Percentiles rank a stretch among this genome's conserved stretches.
Conservation (phyloP, 2,888 invertebrate genomes). For the Apantesis nais region DNA sequence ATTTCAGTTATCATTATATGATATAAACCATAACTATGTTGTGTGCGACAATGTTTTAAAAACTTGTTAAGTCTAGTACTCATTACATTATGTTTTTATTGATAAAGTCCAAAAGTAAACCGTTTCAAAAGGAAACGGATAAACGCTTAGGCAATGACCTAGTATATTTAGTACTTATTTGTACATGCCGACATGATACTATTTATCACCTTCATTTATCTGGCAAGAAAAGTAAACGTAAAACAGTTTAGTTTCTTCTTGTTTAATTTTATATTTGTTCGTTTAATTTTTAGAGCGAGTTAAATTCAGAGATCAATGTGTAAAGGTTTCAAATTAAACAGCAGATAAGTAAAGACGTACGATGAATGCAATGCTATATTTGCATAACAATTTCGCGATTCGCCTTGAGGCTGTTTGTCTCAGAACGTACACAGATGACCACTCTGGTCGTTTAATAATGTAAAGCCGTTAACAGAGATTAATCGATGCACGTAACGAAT, state of each 20-base stretch:
- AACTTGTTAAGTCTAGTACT: slow-evolving; percentile 7
- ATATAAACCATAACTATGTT: background rate
- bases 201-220: slow-evolving; percentile 19
- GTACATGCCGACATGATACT: slow-evolving; percentile 16
- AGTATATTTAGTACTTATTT: slow-evolving; percentile 26
- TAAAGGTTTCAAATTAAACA: slow-evolving; percentile 33
- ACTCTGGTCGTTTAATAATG: slow-evolving; percentile 17
- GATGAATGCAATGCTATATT: slow-evolving; percentile 62
- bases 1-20: slow-evolving; percentile 12
- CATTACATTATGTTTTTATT: background rate
- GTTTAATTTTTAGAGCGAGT: background rate
- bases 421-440: slow-evolving; percentile 41
- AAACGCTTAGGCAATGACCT: slow-evolving; percentile 46
- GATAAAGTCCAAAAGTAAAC: background rate
- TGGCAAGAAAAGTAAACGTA: slow-evolving; percentile 22
- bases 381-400: slow-evolving; percentile 75
- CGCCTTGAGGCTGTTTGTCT: slow-evolving; percentile 61
- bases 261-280: background rate
- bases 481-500: slow-evolving; percentile 35
- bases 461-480: slow-evolving; percentile 44
- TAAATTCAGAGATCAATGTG: slow-evolving; percentile 25
- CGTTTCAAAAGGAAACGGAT: slow-evolving; percentile 27
- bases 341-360: slow-evolving; percentile 49
- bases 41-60: slow-evolving; percentile 10
- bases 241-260: background rate